Base-by-base conservation (phyloP, 30 jellyfish, hydroid and myxozoan species). In the Cassiopea xamachana region DNA sequence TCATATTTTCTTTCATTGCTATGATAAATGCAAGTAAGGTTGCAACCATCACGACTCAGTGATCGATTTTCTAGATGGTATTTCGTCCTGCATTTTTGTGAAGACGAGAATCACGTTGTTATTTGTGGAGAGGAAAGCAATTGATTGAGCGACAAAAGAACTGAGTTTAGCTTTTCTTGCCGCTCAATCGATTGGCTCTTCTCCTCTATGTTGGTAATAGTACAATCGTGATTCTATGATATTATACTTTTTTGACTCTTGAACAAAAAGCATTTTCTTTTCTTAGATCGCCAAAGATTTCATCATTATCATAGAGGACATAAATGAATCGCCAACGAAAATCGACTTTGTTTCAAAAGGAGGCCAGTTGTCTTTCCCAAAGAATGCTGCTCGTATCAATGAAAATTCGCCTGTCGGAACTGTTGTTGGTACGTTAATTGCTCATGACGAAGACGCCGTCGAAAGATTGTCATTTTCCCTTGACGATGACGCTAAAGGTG, bases 301-400 rank as follows among this genome's bases (percentile, higher is more conserved):
- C 82, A 74, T 51, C 17, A 91, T 94, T 6, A 39, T 74, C 0
- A 71, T 94, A n/a, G 85, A 88, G 61, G 92, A 94, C 61, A 92
- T 94, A n/a, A 94, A 94, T 75, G 98, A 94, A 83, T 82, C 98
- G 7, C 98, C 98, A 7, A 81, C 96, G 19, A 81, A 81, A 68
- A 83, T 94, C 47, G 94, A 85, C 13, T 9, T 94, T 9, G 87
- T 88, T 1, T 73, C 89, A 39, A 80, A 48, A 1, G 60, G 77
- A 9, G 98, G 98, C 86, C 90, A 84, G 73, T 48, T 69, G 55
- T 16, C 83, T 43, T 93, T 93, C 82, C 84, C 86, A 60, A 83
- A 90, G 71, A 83, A 94, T 82, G 48, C 77, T 44, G 94, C 98
- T 13, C 69, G 55, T 47, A 80, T 90, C 5, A 82, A 85, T 44